Conservation (phyloP, 2,888 invertebrate genomes). For the Smittia aterrima region DNA sequence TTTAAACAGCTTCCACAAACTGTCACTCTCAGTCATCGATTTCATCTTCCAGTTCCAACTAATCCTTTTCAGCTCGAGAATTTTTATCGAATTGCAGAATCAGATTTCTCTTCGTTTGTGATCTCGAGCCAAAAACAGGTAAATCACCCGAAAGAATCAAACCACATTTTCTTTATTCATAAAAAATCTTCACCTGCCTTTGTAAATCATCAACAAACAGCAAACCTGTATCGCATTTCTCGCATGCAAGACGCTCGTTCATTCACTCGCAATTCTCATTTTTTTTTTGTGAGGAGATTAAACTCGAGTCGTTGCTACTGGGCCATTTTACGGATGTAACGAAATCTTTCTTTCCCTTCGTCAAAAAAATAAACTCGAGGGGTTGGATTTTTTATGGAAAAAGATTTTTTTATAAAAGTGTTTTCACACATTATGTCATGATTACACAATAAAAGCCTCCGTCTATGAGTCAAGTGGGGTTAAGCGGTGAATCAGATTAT, state of each 20-base stretch:
- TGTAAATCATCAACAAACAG: neutral
- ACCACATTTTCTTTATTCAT: neutral
- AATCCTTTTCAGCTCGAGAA: constrained; percentile 11
- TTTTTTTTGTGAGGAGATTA: constrained; percentile 6
- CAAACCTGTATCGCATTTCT: constrained; percentile 23
- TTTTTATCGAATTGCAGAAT: constrained; percentile 8
- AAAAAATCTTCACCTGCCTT: constrained; percentile 25
- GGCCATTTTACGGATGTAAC: neutral
- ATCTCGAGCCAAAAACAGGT: neutral
- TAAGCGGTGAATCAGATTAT: neutral
- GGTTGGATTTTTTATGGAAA: constrained; percentile 16
- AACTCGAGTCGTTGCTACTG: neutral
- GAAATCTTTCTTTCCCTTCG: neutral
- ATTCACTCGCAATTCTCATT: neutral
- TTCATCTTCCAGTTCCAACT: neutral
- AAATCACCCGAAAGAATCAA: neutral
- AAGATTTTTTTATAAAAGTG: neutral
- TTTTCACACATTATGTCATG: constrained; percentile 35
- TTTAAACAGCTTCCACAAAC: neutral
- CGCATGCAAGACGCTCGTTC: neutral
- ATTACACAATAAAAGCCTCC: constrained; percentile 16
- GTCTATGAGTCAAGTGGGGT: constrained; percentile 27
- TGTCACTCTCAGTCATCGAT: neutral
- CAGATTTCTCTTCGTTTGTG: neutral
- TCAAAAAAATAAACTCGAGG: constrained; percentile 21